Evolutionary conservation across 2,888 invertebrate species (phyloP), one percentile per base, ranked within the genome.

Genomic region (Sericinus montela): DNA sequence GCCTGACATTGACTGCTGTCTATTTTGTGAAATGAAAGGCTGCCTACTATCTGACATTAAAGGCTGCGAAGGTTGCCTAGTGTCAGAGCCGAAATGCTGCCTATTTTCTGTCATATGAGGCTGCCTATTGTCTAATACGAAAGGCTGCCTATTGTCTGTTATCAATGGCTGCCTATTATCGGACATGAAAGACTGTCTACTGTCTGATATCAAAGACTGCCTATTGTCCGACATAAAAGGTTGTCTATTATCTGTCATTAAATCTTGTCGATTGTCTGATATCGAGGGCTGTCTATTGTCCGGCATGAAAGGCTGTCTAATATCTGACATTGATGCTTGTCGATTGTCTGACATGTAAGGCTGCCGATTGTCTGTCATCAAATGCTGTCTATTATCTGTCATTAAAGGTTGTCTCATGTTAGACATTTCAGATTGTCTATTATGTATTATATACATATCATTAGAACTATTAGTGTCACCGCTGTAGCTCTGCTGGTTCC

Each of bases 401-500:
- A 41, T 28, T 28, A 41, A 15, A n/a, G 35, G 14, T 11, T 23
- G 30, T 15, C 34, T 29, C 11, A 5, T 47, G 15, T 48, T 36
- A 4, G 10, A 14, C 4, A 25, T 32, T 11, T 14, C 15, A 10
- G 29, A 25, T 14, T 25, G 35, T 29, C 35, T 47, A 30, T 37
- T 28, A 4, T 47, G n/a, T 25, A 28, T 11, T 32, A 30, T 42
- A 23, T 38, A 49, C 8, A n/a, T n/a, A 13, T 49, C 49, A 25
- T 19, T 49, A 0, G 42, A 11, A 35, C 15, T 36, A 32, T 43
- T 40, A 7, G 7, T 16, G 19, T 14, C 32, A 34, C 10, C 43
- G 9, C 44, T 39, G 28, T 28, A 43, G 13, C 19, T 38, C 19
- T 16, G 29, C 14, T 16, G 38, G 6, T 28, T 44, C 14, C 35